Conservation (phyloP, 1,140 invertebrate species). For the Drosophila tani region DNA sequence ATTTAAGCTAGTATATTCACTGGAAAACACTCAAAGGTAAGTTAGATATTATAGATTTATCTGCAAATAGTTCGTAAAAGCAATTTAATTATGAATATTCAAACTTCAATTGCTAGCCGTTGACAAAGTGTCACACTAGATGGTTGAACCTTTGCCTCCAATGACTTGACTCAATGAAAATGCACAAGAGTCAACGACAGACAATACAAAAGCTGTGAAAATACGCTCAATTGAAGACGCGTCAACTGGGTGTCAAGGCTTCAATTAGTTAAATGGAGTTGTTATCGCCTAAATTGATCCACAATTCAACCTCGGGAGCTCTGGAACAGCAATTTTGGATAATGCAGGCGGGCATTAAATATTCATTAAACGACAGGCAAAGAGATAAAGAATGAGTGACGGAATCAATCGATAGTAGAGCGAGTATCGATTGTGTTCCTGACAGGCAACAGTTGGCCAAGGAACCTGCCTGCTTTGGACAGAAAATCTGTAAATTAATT, state of each 20-base stretch:
- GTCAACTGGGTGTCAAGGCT: conserved; percentile 32
- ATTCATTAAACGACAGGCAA: conserved; percentile 67
- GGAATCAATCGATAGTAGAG: conserved; percentile 58
- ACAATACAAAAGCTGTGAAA: conserved; percentile 17
- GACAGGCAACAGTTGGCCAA: conserved; percentile 13
- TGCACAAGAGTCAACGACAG: conserved; percentile 12
- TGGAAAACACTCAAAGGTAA: no score
- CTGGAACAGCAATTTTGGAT: conserved; percentile 33
- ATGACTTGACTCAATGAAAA: conserved; percentile 20
- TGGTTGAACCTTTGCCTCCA: not conserved
- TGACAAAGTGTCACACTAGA: not conserved
- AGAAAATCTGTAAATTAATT: conserved; percentile 42
- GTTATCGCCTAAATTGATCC: conserved; percentile 49
- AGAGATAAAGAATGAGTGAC: conserved; percentile 47
- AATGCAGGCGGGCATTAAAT: conserved; percentile 68
- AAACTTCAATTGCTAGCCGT: not conserved
- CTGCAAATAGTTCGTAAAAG: no score
- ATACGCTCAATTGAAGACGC: conserved; percentile 24
- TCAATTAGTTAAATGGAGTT: conserved; percentile 52
- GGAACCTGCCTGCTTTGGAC: not conserved
- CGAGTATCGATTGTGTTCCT: conserved; percentile 18
- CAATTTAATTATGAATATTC: not conserved
- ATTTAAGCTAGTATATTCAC: no score
- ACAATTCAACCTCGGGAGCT: conserved; percentile 25
- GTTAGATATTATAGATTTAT: no score